Evolutionary conservation across 1,140 invertebrate species (phyloP), one percentile per base, ranked within the genome.

Genomic region (Plectrocnemia conspersa): DNA sequence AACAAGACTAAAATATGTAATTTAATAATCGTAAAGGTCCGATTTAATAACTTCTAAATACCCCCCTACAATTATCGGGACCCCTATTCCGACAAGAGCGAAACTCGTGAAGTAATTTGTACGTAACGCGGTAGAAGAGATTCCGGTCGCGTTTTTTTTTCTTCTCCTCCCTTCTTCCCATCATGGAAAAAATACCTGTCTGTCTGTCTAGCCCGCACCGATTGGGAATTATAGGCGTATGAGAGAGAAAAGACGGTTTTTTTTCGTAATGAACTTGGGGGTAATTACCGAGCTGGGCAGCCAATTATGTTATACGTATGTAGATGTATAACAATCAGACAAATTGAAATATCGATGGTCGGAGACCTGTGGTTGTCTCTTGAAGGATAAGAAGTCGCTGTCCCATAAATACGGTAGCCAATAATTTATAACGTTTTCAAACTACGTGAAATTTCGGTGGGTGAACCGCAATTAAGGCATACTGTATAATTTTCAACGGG

Each of bases 61-160:
- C 10, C 15, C 10, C 35, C 35, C 35, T 38, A 38, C 11, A 38
- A 38, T 38, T 38, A 38, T 38, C 35, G 18, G 27, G n/a, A 16
- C 18, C 11, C 35, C 35, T 38, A 38, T 38, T 38, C 13, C 35
- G 18, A 38, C 35, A 16, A 38, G 5, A 16, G 35, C 35, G 18
- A 38, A 10, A 38, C 35, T 38, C 35, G 35, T 38, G 15, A 16
- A 38, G 25, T 50, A 50, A 50, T 50, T 50, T 50, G 47, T 50
- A 50, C 47, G 47, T 50, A 50, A 50, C 47, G 47, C 47, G 35
- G 47, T 50, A 50, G 47, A 50, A 35, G n/a, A n/a, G n/a, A 50
- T 50, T 38, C 47, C 47, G 21, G 47, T 35, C 47, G 33, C 5
- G 18, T 38, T 9, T 38, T 50, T 48, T 45, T 50, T 50, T 27